phyloP scores from a whole-genome alignment of 2,797 vertebrate genomes.

The Arnoldichthys spilopterus region DNA sequence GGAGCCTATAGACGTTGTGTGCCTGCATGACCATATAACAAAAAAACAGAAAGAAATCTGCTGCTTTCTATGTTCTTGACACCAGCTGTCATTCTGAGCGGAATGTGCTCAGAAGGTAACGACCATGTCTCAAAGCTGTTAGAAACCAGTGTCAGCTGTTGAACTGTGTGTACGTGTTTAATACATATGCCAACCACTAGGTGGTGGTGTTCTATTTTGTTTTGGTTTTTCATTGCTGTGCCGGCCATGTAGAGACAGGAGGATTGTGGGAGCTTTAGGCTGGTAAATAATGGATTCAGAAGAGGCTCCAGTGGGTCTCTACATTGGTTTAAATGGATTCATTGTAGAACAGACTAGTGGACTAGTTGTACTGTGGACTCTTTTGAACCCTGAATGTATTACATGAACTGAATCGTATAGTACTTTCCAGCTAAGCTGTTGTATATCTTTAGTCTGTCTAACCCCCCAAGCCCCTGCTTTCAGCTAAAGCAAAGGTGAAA shows the following conservation, averaged over 20 bases:
- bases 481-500: constrained; percentile 71
- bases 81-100: constrained; percentile 79
- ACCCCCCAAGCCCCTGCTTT: constrained; percentile 68
- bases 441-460: constrained; percentile 73
- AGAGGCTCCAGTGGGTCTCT: neutral
- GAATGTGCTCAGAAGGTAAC: constrained; percentile 73
- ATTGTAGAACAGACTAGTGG: constrained; percentile 36
- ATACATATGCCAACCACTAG: constrained; percentile 63
- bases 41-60: constrained; percentile 46
- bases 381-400: constrained; percentile 76
- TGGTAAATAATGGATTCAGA: neutral
- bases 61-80: constrained; percentile 74
- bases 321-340: neutral
- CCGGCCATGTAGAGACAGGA: constrained; percentile 8
- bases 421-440: constrained; percentile 73
- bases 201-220: constrained; percentile 37
- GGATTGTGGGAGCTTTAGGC: neutral
- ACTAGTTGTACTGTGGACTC: constrained; percentile 49
- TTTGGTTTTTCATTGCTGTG: constrained; percentile 36
- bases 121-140: constrained; percentile 83
- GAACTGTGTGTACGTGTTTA: constrained; percentile 64
- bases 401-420: constrained; percentile 45
- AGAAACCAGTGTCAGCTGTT: constrained; percentile 57
- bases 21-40: constrained; percentile 39
- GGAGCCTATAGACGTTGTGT: constrained; percentile 30